phyloP scores from a whole-genome alignment of 2,113 vertebrate genomes.

The Anolis carolinensis region DNA sequence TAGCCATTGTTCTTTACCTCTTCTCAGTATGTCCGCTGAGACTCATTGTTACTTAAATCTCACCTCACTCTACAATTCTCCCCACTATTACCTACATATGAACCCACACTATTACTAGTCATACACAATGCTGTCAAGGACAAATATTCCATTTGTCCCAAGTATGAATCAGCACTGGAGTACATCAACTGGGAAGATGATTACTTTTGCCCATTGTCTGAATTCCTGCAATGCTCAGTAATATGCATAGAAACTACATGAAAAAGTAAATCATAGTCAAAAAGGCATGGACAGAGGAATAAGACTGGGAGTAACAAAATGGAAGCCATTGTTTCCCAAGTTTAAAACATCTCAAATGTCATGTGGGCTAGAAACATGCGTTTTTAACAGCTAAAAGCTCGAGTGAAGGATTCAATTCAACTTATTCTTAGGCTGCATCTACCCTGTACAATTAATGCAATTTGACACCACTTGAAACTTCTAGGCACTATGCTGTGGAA shows the following conservation, averaged over 20 bases:
- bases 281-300: neutral
- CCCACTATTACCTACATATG: neutral
- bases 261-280: neutral
- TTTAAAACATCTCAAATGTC: neutral
- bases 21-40: neutral
- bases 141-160: neutral
- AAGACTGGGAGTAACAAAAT: neutral
- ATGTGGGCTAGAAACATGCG: neutral
- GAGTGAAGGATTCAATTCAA: too few relatives aligned
- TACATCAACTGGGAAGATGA: neutral
- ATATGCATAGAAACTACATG: neutral
- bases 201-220: neutral
- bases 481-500: too few relatives aligned
- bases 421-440: too few relatives aligned
- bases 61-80: neutral
- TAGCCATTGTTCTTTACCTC: neutral
- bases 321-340: neutral
- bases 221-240: neutral
- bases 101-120: neutral
- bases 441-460: too few relatives aligned
- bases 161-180: neutral
- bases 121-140: neutral
- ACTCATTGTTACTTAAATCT: neutral
- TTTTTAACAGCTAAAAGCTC: neutral
- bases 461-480: too few relatives aligned